A percentile compares a stretch with the other conserved stretches of the same genome.
Conservation (phyloP, 2,888 invertebrate species). For the Desoria tigrina region DNA sequence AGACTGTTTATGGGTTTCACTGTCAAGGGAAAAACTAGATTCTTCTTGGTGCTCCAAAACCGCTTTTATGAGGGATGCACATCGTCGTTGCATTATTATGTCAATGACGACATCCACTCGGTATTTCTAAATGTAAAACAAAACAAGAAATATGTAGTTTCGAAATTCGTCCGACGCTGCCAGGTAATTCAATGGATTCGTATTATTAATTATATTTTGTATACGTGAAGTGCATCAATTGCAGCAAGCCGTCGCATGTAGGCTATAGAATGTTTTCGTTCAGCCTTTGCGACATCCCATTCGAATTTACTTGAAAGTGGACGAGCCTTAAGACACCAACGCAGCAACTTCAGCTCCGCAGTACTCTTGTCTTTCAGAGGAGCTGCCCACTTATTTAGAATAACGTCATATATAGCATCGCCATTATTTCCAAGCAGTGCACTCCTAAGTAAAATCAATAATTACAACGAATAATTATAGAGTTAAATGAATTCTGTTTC, state of each 20-base stretch:
- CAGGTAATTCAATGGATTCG: background rate
- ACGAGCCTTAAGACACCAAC: constrained; percentile 28
- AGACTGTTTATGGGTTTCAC: constrained; percentile 27
- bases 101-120: constrained; percentile 27
- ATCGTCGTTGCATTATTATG: constrained; percentile 26
- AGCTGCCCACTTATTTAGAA: constrained; percentile 34
- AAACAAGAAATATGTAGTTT: background rate
- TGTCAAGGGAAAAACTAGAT: constrained; percentile 18
- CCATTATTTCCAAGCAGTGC: no score
- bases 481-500: constrained; percentile 11
- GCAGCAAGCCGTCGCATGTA: background rate
- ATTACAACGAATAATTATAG: constrained; percentile 2
- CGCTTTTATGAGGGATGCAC: constrained; percentile 19
- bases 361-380: constrained; percentile 21
- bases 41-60: constrained; percentile 28
- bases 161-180: no score
- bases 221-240: constrained; percentile 6
- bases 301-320: constrained; percentile 22
- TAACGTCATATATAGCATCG: constrained; percentile 9
- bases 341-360: constrained; percentile 25
- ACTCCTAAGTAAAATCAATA: background rate
- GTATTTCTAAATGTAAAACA: constrained; percentile 7
- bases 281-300: constrained; percentile 9
- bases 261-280: background rate
- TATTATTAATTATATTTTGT: background rate